These are phyloP conservation scores for Pipistrellus pygmaeus DNA, from an alignment of 2,797 vertebrate species.

Conservation along the genomic window DNA sequence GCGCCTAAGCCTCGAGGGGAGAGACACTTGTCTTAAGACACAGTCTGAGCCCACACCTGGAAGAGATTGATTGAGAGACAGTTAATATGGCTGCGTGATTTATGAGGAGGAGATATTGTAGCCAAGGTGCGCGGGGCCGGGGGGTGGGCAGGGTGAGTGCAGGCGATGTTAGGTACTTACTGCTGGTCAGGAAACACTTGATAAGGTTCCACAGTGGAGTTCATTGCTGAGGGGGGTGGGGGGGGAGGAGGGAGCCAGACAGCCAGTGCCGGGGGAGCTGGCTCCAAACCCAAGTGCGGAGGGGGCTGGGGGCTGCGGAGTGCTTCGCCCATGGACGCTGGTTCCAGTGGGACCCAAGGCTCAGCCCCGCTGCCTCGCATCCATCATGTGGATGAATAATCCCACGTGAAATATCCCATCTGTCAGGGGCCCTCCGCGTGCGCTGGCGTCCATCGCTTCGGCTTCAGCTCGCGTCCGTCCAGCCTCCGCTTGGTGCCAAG, in stretches of 20 bases:
- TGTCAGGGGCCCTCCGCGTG: background rate
- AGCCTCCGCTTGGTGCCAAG: background rate
- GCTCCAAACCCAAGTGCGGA: background rate
- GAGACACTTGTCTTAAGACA: conserved; percentile 75
- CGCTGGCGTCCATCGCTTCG: background rate
- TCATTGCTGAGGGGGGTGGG: background rate
- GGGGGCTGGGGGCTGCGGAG: background rate
- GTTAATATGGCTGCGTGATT: conserved; percentile 81
- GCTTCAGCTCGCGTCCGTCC: background rate
- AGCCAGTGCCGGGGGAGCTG: background rate
- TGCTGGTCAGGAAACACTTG: conserved; percentile 77
- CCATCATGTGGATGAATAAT: background rate
- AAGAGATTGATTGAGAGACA: conserved; percentile 87
- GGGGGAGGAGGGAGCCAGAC: background rate
- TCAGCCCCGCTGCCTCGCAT: background rate
- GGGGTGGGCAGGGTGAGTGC: conserved; percentile 20
- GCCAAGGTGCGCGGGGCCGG: conserved; percentile 61
- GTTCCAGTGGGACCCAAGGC: background rate
- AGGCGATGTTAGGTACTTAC: conserved; percentile 67
- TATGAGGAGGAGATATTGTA: conserved; percentile 83
- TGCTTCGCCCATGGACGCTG: background rate
- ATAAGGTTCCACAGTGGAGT: conserved; percentile 77
- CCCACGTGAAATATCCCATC: background rate
- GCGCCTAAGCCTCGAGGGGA: conserved; percentile 62
- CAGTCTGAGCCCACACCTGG: conserved; percentile 87